Base-by-base conservation (phyloP, 2,888 invertebrate genomes). In the Oxyteleia sp. region DNA sequence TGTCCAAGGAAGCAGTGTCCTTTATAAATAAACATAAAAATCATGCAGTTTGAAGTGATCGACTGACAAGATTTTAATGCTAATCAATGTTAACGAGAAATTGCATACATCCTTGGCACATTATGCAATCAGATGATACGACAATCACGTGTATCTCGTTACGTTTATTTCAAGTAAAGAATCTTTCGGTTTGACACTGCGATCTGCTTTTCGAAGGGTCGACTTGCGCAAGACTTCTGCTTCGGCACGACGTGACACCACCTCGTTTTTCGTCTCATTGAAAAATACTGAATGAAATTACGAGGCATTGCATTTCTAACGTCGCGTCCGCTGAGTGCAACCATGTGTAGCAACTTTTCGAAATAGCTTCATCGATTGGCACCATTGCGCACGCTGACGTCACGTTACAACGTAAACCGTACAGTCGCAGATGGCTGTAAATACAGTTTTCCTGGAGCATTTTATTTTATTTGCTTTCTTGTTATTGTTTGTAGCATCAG, bases 171-270 rank as follows among this genome's bases (percentile, higher is more conserved):
- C 2, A n/a, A 38, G n/a, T n/a, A 38, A 38, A 38, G 38, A n/a
- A 38, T 38, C 1, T 32, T 32, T 32, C 32, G 32, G 10, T 32
- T 32, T 23, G 23, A 4, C 23, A 23, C 23, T 23, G 2, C 5
- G 23, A 23, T 23, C 23, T 23, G 23, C 23, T 5, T 23, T 5
- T 23, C 5, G 23, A 23, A 23, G 3, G 23, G 2, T 4, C 2
- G 23, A 5, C 1, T 32, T 32, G 8, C 32, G 1, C 32, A 8
- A 32, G 32, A 4, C 5, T 26, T 32, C 32, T 10, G 3, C 8
- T 32, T 32, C 32, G 10, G 32, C 10, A 95, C 49, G 71, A 79
- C n/a, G n/a, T n/a, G 23, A 55, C 26, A 26, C 26, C 5, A 4
- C 26, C 4, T 4, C 26, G 5, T 26, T 26, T 5, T 5, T 26